Evolutionary conservation across 1,140 invertebrate species (phyloP).

Genomic region (Archivesica marissinica): DNA sequence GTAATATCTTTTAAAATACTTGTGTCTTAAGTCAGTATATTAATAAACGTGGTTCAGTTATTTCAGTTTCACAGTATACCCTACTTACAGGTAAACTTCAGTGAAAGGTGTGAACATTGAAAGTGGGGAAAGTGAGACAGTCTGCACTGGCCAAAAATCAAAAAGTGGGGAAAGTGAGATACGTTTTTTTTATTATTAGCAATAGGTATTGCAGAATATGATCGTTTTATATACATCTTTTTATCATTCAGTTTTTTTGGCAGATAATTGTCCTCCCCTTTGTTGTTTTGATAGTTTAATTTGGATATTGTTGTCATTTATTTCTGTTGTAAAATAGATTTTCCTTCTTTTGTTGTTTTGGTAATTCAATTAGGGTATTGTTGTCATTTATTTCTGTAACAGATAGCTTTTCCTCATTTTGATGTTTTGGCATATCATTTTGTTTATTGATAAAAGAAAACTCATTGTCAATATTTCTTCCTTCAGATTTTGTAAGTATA

Average conservation of each 20-base stretch:
- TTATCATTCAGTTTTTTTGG: background rate
- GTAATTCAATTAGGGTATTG: constrained; percentile 15
- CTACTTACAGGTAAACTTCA: no score
- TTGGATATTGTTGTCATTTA: background rate
- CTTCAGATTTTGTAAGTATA: constrained; percentile 31
- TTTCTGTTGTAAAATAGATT: background rate
- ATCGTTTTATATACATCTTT: constrained; percentile 36
- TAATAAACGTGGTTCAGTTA: no score
- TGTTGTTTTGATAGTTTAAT: background rate
- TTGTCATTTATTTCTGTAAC: background rate
- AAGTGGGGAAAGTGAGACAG: no score
- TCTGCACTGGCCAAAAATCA: no score
- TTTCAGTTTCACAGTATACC: no score
- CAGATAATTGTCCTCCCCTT: background rate
- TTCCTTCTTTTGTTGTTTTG: background rate
- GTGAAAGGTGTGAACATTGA: no score
- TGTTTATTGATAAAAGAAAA: no score
- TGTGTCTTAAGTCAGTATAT: no score
- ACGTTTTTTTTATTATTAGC: background rate
- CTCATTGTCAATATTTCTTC: background rate
- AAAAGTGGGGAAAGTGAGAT: no score
- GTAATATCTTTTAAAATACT: no score
- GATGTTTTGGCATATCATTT: background rate
- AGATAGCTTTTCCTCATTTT: constrained; percentile 8
- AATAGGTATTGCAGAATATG: constrained; percentile 8